phyloP scores from a whole-genome alignment of 1,140 invertebrate genomes.

The Pachypsylla venusta region DNA sequence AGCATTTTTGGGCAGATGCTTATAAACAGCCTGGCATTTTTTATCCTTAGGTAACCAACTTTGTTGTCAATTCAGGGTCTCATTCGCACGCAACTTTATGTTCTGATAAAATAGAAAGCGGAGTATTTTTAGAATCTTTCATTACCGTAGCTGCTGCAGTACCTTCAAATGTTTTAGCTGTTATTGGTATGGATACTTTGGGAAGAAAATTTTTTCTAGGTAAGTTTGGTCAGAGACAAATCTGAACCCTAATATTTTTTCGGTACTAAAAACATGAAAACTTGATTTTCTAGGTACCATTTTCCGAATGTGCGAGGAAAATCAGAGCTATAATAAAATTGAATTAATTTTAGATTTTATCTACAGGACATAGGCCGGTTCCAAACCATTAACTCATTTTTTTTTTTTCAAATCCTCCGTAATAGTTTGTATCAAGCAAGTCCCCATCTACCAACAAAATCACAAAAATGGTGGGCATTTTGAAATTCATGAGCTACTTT shows the following conservation, averaged over 20 bases:
- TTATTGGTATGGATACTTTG: constrained; percentile 55
- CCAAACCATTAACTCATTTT: too few relatives aligned
- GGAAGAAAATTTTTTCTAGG: constrained; percentile 79
- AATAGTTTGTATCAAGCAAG: too few relatives aligned
- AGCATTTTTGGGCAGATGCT: too few relatives aligned
- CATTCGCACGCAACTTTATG: constrained; percentile 42
- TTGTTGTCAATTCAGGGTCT: constrained; percentile 47
- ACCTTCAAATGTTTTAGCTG: constrained; percentile 67
- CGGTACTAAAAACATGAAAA: background rate
- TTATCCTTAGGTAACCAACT: constrained; percentile 55
- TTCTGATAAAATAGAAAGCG: constrained; percentile 49
- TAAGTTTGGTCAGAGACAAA: constrained; percentile 27
- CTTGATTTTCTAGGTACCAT: too few relatives aligned
- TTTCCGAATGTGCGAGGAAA: too few relatives aligned
- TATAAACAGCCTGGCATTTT: too few relatives aligned
- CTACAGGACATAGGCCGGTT: background rate
- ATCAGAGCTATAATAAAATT: too few relatives aligned
- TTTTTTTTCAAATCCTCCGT: too few relatives aligned
- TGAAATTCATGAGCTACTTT: too few relatives aligned
- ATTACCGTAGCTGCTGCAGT: constrained; percentile 71
- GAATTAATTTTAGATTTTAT: too few relatives aligned
- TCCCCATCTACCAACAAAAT: too few relatives aligned
- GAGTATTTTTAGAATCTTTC: constrained; percentile 69
- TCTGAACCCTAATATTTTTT: background rate
- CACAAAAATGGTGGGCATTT: too few relatives aligned